Conservation (phyloP, 2,113 vertebrate genomes). For the Gallinago media region DNA sequence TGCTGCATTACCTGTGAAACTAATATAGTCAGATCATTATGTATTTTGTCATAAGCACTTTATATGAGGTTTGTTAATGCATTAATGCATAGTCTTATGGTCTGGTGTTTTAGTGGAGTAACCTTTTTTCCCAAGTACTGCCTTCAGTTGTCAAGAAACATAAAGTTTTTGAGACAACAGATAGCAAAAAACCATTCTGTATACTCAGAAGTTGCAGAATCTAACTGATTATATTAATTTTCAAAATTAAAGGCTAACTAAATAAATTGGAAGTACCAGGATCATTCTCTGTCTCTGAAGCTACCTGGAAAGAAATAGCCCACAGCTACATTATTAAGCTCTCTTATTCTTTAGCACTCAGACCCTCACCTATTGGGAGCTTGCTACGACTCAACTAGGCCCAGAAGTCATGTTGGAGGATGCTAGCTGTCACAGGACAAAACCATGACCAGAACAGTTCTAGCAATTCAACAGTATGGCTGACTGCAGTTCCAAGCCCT, state of each 20-base stretch:
- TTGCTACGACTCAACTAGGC: not conserved
- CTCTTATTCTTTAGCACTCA: not conserved
- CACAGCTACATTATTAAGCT: not conserved
- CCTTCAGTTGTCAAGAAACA: not conserved
- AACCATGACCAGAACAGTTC: fast-evolving
- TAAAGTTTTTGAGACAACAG: not conserved
- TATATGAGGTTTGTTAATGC: slow-evolving; percentile 30
- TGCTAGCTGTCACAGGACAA: not conserved
- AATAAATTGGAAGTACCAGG: not conserved
- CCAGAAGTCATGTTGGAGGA: not conserved
- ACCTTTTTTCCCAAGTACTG: not conserved
- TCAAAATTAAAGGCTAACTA: not conserved
- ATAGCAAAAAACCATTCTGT: not conserved
- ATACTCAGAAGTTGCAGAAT: not conserved
- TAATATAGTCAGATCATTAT: slow-evolving; percentile 11
- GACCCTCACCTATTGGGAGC: not conserved
- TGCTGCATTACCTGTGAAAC: not conserved
- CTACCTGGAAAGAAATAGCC: not conserved
- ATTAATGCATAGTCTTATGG: not conserved
- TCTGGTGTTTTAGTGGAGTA: not conserved
- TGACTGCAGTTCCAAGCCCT: not conserved
- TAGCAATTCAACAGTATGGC: not conserved
- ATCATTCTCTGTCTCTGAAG: not conserved
- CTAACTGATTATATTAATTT: not conserved
- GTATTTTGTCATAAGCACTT: slow-evolving; percentile 33